Percentiles rank a stretch among this genome's conserved stretches.
Evolutionary conservation across 2,113 vertebrate species (phyloP).

Genomic region (Plotosus lineatus): DNA sequence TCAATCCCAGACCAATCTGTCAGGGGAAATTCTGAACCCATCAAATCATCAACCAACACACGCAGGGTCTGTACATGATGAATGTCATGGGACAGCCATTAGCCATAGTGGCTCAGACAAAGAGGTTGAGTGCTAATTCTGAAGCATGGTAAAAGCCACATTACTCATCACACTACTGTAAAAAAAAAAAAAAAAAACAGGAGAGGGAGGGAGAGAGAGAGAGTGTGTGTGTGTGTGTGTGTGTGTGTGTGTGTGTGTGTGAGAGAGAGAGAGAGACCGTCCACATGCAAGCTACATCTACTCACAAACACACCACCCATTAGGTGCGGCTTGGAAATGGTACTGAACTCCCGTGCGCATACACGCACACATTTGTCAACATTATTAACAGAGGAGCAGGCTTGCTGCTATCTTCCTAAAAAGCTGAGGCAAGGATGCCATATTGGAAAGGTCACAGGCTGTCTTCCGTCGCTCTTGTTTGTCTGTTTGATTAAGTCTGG

Average conservation of each 20-base stretch:
- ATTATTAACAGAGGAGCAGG: constrained; percentile 60
- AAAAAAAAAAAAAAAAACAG: constrained; percentile 25
- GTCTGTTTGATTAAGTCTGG: constrained; percentile 73
- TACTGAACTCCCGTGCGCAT: constrained; percentile 4
- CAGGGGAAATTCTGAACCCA: constrained; percentile 35
- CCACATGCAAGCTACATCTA: constrained; percentile 45
- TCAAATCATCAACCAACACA: constrained; percentile 33
- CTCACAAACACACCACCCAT: constrained; percentile 40
- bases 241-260: constrained; percentile 8
- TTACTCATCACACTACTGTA: constrained; percentile 23
- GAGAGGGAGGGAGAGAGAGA: neutral
- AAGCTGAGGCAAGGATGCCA: constrained; percentile 51
- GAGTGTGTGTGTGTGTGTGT: constrained; percentile 3
- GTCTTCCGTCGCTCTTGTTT: constrained; percentile 64
- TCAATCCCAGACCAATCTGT: constrained; percentile 40
- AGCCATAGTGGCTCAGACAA: constrained; percentile 33
- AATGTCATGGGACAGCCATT: constrained; percentile 47
- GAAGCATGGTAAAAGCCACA: constrained; percentile 23
- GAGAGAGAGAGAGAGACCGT: neutral
- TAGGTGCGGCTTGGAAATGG: constrained; percentile 50
- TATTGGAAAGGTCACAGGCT: constrained; percentile 70
- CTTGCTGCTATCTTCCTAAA: constrained; percentile 60
- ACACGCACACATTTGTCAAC: constrained; percentile 46
- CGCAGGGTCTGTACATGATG: constrained; percentile 35
- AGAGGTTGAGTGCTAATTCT: constrained; percentile 34